phyloP scores from a whole-genome alignment of 2,113 vertebrate genomes.

The Centropus bengalensis region DNA sequence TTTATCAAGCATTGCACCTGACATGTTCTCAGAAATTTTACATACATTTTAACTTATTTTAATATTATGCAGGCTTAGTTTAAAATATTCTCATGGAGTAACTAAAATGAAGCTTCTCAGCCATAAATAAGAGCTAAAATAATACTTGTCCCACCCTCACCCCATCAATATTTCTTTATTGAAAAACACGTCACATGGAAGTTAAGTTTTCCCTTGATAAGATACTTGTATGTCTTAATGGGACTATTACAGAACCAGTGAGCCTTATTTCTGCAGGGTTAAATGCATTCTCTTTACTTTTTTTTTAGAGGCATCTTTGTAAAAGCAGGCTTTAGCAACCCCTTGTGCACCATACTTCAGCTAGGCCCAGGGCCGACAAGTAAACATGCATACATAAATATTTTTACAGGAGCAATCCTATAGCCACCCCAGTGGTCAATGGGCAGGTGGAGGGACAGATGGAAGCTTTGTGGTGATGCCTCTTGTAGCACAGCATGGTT shows the following conservation, averaged over 20 bases:
- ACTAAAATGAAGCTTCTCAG: constrained; percentile 70
- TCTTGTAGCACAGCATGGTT: rapidly evolving
- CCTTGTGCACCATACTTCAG: neutral
- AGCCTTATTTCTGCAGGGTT: neutral
- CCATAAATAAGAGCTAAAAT: constrained; percentile 69
- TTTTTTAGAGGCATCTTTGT: neutral
- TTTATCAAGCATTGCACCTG: constrained; percentile 83
- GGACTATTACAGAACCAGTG: neutral
- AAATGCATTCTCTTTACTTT: neutral
- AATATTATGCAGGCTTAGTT: constrained; percentile 75
- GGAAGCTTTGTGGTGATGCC: rapidly evolving
- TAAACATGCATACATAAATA: rapidly evolving
- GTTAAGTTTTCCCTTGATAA: constrained; percentile 27
- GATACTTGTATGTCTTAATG: constrained; percentile 22
- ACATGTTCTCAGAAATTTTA: constrained; percentile 81
- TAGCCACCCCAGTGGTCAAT: rapidly evolving
- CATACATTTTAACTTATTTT: constrained; percentile 82
- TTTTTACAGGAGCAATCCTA: neutral
- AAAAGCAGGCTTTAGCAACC: neutral
- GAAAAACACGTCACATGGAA: constrained; percentile 44
- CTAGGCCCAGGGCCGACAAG: neutral
- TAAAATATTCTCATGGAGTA: constrained; percentile 71
- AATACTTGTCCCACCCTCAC: neutral
- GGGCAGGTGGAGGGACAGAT: rapidly evolving
- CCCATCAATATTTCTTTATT: constrained; percentile 47